Evolutionary conservation across 2,888 invertebrate genomes (phyloP).

Genomic region (Electrophaes corylata): DNA sequence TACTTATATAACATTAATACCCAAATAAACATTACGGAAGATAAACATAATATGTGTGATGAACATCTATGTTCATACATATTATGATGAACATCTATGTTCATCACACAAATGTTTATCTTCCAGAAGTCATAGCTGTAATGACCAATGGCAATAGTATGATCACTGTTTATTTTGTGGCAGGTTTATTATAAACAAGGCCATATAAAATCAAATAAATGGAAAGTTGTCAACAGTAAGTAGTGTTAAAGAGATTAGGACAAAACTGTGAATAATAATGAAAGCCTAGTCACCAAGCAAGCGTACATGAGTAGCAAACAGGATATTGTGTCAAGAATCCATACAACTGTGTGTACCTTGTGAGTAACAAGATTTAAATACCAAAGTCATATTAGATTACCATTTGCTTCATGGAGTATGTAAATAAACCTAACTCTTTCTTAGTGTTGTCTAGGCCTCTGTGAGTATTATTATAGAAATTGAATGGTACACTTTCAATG

Average conservation of each 20-base stretch:
- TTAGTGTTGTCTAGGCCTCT: slow-evolving; percentile 11
- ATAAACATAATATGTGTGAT: no score
- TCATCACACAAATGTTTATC: no score
- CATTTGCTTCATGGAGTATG: slow-evolving; percentile 53
- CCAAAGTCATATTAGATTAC: slow-evolving; percentile 78
- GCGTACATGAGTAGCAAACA: slow-evolving; percentile 66
- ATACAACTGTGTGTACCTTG: slow-evolving; percentile 59
- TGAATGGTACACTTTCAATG: no score
- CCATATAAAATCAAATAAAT: background rate
- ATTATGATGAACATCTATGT: no score
- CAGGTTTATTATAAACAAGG: no score
- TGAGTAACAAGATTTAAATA: slow-evolving; percentile 76
- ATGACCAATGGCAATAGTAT: no score
- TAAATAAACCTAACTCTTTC: slow-evolving; percentile 62
- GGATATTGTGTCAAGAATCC: slow-evolving; percentile 72
- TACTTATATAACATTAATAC: no score
- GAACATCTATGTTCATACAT: no score
- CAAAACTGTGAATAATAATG: slow-evolving; percentile 38
- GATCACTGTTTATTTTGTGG: no score
- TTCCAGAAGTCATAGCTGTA: no score
- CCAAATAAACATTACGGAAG: no score
- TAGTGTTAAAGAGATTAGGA: slow-evolving; percentile 21
- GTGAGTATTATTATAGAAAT: no score
- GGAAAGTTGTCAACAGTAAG: background rate
- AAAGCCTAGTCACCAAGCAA: slow-evolving; percentile 62